Conservation (phyloP, 37 sponge, comb jelly and placozoan species). For the Crambe crambe region DNA sequence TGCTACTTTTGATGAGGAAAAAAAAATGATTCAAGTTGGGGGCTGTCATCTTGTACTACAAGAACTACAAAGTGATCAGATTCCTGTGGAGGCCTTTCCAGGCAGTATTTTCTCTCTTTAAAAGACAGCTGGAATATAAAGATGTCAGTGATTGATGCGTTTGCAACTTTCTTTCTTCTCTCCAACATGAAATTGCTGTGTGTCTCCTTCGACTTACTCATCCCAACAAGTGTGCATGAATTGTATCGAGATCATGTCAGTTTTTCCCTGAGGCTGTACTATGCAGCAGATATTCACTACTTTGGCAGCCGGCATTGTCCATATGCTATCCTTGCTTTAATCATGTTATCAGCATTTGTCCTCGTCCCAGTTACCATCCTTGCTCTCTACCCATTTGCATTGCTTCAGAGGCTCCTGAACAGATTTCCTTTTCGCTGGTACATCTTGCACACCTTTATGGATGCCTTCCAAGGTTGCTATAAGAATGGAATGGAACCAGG, state of each 20-base stretch:
- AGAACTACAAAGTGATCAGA: neutral
- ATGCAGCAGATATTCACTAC: slow-evolving; percentile 41
- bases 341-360: slow-evolving; percentile 18
- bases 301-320: slow-evolving; percentile 36
- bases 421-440: neutral
- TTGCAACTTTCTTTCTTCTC: slow-evolving; percentile 62
- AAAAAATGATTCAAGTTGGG: no score
- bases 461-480: slow-evolving; percentile 69
- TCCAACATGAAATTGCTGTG: slow-evolving; percentile 50
- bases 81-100: slow-evolving; percentile 24
- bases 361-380: slow-evolving; percentile 45
- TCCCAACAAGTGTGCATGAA: slow-evolving; percentile 13
- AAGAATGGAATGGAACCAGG: slow-evolving; percentile 55
- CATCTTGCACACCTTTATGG: slow-evolving; percentile 32
- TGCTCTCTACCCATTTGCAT: slow-evolving; percentile 5
- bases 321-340: slow-evolving; percentile 42
- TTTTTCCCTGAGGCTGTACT: slow-evolving; percentile 1
- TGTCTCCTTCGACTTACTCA: slow-evolving; percentile 46
- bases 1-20: no score
- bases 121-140: slow-evolving; percentile 32
- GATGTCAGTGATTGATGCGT: slow-evolving; percentile 42
- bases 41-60: slow-evolving; percentile 6
- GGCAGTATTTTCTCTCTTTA: neutral
- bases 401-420: slow-evolving; percentile 2
- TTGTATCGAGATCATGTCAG: neutral